These are phyloP conservation scores for Diacarnus erythraeanus DNA, from an alignment of 37 sponge, comb jelly and placozoan genomes.

Conservation along the genomic window DNA sequence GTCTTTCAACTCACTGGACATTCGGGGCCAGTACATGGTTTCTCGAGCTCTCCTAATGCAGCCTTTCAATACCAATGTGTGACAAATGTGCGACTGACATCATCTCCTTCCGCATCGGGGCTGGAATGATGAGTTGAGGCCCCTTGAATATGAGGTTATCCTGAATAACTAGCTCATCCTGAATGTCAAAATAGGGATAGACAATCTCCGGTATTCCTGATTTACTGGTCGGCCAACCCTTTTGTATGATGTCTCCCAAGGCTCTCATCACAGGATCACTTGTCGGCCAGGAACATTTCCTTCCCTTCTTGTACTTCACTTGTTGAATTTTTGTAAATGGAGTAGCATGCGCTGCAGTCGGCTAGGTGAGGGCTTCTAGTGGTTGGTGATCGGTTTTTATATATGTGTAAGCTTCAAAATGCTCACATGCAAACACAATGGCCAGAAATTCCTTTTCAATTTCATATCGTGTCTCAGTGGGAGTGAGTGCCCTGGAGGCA, in stretches of 20 bases:
- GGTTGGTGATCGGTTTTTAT: constrained; percentile 50
- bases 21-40: too few relatives aligned
- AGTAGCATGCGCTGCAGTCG: constrained; percentile 60
- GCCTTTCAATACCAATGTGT: constrained; percentile 33
- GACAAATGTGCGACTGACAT: constrained; percentile 13
- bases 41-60: constrained; percentile 21
- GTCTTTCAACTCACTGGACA: background rate
- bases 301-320: constrained; percentile 30
- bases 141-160: constrained; percentile 52
- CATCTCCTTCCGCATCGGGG: background rate
- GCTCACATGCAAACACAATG: constrained; percentile 57
- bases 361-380: constrained; percentile 57
- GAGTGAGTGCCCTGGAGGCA: constrained; percentile 39
- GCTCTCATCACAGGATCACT: constrained; percentile 20
- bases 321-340: constrained; percentile 37
- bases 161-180: constrained; percentile 38
- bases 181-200: constrained; percentile 28
- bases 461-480: constrained; percentile 35
- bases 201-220: constrained; percentile 7
- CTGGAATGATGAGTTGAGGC: constrained; percentile 16
- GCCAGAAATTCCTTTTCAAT: constrained; percentile 63
- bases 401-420: constrained; percentile 51
- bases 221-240: constrained; percentile 43
- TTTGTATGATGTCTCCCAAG: constrained; percentile 7
- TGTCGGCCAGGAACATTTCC: constrained; percentile 38